Evolutionary conservation across 2,113 vertebrate genomes (phyloP).

Genomic region (Eira barbara): DNA sequence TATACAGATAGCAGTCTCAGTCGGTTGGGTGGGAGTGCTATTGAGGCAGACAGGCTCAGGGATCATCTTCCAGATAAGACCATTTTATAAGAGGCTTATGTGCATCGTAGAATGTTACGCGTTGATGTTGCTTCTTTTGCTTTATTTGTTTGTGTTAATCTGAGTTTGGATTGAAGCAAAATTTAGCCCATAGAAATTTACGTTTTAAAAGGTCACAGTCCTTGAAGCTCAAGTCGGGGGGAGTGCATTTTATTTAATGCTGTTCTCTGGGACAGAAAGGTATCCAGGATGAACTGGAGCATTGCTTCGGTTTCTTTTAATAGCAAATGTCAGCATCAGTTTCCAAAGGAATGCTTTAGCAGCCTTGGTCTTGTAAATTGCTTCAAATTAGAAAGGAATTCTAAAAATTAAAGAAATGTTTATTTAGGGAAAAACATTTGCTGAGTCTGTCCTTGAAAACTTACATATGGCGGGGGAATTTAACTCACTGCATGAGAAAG

Average conservation of each 20-base stretch:
- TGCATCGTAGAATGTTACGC: accelerated
- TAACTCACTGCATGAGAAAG: neutral
- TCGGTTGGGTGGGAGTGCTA: neutral
- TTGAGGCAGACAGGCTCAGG: neutral
- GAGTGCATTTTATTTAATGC: neutral
- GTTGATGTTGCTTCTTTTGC: neutral
- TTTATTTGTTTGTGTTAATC: neutral
- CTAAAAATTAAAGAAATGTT: neutral
- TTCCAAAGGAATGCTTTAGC: neutral
- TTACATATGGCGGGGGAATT: neutral
- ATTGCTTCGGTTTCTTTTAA: neutral
- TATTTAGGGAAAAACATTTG: neutral
- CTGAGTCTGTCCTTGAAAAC: neutral
- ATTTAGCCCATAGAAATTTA: neutral
- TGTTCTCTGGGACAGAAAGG: neutral
- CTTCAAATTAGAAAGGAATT: conserved; percentile 28
- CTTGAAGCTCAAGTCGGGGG: neutral
- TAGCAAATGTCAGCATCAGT: neutral
- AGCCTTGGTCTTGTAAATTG: neutral
- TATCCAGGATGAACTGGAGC: neutral
- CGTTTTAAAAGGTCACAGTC: neutral
- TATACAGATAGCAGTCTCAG: neutral
- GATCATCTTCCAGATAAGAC: neutral
- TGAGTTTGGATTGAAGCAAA: neutral
- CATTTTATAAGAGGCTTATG: neutral